These are phyloP conservation scores for Pantherophis guttatus DNA, from an alignment of 2,113 vertebrate genomes.

Conservation along the genomic window DNA sequence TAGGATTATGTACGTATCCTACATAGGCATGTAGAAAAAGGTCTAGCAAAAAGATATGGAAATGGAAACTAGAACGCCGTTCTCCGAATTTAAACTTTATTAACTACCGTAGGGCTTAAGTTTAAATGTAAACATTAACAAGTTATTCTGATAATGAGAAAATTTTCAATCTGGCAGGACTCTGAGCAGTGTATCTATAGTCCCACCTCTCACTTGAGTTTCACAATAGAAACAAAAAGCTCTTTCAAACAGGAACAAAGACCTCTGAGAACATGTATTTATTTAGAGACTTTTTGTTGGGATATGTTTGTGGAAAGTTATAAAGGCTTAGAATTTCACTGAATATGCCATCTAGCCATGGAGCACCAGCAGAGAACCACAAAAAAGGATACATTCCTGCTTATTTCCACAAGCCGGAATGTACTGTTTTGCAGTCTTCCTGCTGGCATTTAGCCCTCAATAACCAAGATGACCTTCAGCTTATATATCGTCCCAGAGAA, in stretches of 20 bases:
- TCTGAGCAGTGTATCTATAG: neutral
- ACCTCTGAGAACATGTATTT: neutral
- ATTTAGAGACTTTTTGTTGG: neutral
- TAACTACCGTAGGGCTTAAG: neutral
- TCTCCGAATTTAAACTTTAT: neutral
- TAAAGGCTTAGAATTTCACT: neutral
- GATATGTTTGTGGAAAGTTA: neutral
- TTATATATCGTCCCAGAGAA: neutral
- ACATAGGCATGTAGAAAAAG: too few relatives aligned
- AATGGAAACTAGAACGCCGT: neutral
- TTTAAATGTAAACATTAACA: neutral
- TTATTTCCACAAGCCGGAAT: neutral
- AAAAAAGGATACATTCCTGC: neutral
- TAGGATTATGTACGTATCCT: neutral
- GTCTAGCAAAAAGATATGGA: neutral
- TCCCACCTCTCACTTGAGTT: neutral
- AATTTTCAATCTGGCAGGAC: neutral
- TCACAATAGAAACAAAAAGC: neutral
- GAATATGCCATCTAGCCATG: neutral
- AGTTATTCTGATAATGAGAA: neutral
- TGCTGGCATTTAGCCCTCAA: neutral
- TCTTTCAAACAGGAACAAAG: neutral
- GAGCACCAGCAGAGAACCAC: neutral
- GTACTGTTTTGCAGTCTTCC: neutral
- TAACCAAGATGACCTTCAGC: too few relatives aligned